These are phyloP conservation scores for Caenorhabditis latens DNA, from an alignment of 1,140 invertebrate species.

Conservation along the genomic window DNA sequence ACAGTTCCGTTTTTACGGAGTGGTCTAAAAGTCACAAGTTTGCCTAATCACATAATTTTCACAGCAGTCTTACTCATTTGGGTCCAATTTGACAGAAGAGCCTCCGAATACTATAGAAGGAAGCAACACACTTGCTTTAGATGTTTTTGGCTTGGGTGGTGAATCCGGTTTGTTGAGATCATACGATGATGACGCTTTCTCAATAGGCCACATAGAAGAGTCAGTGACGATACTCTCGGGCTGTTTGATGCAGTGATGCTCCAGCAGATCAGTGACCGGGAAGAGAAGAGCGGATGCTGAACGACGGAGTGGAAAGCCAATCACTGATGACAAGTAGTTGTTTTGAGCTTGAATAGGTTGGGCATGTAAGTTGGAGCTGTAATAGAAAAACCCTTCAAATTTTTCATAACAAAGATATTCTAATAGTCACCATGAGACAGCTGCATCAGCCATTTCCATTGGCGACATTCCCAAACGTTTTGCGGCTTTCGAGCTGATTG, in stretches of 20 bases:
- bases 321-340: not conserved
- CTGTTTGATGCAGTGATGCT: not conserved
- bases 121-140: not conserved
- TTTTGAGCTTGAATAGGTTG: not conserved
- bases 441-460: not conserved
- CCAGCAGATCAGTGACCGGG: not conserved
- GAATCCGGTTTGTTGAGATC: not conserved
- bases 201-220: not conserved
- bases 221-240: not conserved
- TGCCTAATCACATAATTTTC: not conserved
- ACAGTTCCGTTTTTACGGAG: slow-evolving; percentile 1
- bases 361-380: not conserved
- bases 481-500: not conserved
- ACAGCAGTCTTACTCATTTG: not conserved
- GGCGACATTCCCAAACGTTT: not conserved
- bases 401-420: not conserved
- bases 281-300: slow-evolving; percentile 18
- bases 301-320: not conserved
- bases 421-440: not conserved
- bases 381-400: not conserved
- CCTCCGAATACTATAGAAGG: not conserved
- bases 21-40: not conserved
- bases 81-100: not conserved
- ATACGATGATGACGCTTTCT: not conserved
- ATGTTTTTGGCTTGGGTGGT: not conserved